A percentile compares a stretch with the other conserved stretches of the same genome.
Evolutionary conservation across 1,140 invertebrate genomes (phyloP).

Genomic region (Sminthurinus signatus): DNA sequence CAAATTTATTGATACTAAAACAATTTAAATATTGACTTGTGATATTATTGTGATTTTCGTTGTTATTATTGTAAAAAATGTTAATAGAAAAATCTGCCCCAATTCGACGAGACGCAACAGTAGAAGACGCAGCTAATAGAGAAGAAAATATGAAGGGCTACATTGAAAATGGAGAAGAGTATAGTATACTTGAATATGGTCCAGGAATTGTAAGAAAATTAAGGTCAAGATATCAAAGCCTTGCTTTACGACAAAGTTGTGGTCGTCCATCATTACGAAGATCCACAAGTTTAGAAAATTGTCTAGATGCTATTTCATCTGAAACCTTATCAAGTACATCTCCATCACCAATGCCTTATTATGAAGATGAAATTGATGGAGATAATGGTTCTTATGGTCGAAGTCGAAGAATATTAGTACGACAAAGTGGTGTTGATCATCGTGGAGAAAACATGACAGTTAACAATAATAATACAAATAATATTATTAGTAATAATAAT

Average conservation of each 20-base stretch:
- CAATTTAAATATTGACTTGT: too few relatives aligned
- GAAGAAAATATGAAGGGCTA: constrained; percentile 20
- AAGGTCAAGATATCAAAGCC: constrained; percentile 72
- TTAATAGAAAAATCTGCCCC: constrained; percentile 37
- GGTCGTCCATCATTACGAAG: constrained; percentile 58
- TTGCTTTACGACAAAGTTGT: constrained; percentile 56
- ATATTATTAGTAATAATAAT: not conserved
- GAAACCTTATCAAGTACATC: constrained; percentile 19
- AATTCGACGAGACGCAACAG: constrained; percentile 22
- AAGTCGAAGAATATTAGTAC: not conserved
- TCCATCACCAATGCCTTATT: constrained; percentile 6
- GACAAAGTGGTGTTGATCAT: not conserved
- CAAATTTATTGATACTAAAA: too few relatives aligned
- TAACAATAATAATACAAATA: not conserved
- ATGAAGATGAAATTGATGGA: constrained; percentile 43
- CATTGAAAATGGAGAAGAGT: constrained; percentile 27
- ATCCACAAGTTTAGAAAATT: constrained; percentile 75
- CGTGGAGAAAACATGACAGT: not conserved
- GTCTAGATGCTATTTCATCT: constrained; percentile 54
- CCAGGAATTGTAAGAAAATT: constrained; percentile 84
- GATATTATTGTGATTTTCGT: too few relatives aligned
- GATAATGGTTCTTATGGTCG: not conserved
- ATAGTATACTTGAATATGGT: constrained; percentile 64
- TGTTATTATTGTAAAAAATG: too few relatives aligned
- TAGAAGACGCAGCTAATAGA: not conserved